Evolutionary conservation across 2,888 invertebrate genomes (phyloP).

Genomic region (Chelonus formosanus): DNA sequence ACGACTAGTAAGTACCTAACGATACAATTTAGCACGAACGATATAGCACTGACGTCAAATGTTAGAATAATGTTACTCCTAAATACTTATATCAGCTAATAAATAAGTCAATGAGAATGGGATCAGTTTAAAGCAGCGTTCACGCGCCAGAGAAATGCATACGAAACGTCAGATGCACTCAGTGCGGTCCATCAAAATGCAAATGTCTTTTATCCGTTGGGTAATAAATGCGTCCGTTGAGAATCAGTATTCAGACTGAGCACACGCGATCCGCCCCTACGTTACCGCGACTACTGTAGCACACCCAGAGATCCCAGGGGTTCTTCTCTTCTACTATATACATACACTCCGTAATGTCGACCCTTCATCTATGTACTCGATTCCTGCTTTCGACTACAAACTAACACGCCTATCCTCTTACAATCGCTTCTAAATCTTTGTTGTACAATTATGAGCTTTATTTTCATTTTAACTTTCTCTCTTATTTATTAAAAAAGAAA

Average conservation of each 20-base stretch:
- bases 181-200: constrained; percentile 60
- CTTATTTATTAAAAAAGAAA: too few relatives aligned
- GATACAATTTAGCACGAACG: too few relatives aligned
- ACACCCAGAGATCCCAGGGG: constrained; percentile 20
- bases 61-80: too few relatives aligned
- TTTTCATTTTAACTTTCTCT: constrained; percentile 32
- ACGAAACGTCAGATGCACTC: constrained; percentile 61
- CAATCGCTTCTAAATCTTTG: constrained; percentile 46
- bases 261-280: constrained; percentile 54
- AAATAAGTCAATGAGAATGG: constrained; percentile 37
- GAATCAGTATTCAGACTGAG: constrained; percentile 59
- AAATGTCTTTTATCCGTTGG: constrained; percentile 59
- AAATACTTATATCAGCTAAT: constrained; percentile 33
- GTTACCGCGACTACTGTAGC: constrained; percentile 43
- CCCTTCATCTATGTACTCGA: constrained; percentile 31
- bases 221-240: constrained; percentile 59
- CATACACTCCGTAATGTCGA: constrained; percentile 20
- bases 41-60: too few relatives aligned
- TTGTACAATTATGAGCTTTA: constrained; percentile 45
- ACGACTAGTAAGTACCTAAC: too few relatives aligned
- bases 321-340: constrained; percentile 20
- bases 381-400: constrained; percentile 25
- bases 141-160: constrained; percentile 49
- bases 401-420: constrained; percentile 42
- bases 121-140: constrained; percentile 4